These are phyloP conservation scores for Nomia melanderi DNA, from an alignment of 1,140 invertebrate genomes.

Conservation along the genomic window DNA sequence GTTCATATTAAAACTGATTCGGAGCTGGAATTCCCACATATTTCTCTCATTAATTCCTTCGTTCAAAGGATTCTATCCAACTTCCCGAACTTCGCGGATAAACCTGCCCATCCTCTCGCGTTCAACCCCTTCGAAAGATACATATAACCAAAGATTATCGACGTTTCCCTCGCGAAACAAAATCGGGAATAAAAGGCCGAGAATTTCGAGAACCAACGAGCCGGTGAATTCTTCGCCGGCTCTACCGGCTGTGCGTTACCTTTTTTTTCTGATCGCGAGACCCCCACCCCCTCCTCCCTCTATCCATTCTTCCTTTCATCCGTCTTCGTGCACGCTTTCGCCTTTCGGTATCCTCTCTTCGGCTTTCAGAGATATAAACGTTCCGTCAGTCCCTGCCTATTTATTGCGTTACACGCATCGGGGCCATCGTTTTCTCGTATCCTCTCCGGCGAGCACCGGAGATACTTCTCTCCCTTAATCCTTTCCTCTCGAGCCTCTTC, in stretches of 20 bases:
- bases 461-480: constrained; percentile 30
- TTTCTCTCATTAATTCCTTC: too few relatives aligned
- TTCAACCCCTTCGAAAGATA: too few relatives aligned
- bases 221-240: background rate
- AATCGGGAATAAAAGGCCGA: background rate
- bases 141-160: too few relatives aligned
- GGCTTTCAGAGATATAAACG: constrained; percentile 27
- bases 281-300: background rate
- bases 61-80: too few relatives aligned
- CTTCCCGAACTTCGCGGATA: too few relatives aligned
- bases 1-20: too few relatives aligned
- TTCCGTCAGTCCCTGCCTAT: constrained; percentile 48
- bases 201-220: constrained; percentile 15
- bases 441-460: background rate
- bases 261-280: background rate
- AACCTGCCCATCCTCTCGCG: too few relatives aligned
- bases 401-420: constrained; percentile 59
- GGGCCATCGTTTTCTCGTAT: constrained; percentile 9
- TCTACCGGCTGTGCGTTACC: background rate
- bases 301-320: constrained; percentile 25
- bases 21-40: too few relatives aligned
- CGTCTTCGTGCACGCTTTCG: background rate
- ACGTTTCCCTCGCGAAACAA: too few relatives aligned
- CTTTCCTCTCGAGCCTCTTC: constrained; percentile 7
- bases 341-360: constrained; percentile 14